phyloP scores from a whole-genome alignment of 1,140 invertebrate species.

The Ctenoplectra terminalis region DNA sequence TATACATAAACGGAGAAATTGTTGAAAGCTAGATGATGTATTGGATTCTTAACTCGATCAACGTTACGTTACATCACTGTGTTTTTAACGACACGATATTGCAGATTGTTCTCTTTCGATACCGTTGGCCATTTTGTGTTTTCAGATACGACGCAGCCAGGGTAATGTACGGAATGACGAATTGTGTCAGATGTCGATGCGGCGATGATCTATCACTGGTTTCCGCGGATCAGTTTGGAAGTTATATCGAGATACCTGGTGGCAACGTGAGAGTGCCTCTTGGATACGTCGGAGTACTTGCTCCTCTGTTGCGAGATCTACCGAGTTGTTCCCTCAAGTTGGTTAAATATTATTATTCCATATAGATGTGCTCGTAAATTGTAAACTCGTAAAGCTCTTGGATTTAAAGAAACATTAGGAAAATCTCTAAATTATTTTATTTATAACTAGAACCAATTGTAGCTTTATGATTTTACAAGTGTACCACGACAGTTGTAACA shows the following conservation, averaged over 20 bases:
- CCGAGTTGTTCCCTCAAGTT: constrained; percentile 77
- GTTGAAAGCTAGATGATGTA: neutral
- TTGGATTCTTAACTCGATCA: neutral
- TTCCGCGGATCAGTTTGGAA: constrained; percentile 87
- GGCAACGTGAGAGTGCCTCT: constrained; percentile 86
- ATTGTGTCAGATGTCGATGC: constrained; percentile 84
- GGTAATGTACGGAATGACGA: constrained; percentile 86
- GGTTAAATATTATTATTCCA: constrained; percentile 8
- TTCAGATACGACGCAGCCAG: constrained; percentile 85
- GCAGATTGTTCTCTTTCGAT: neutral
- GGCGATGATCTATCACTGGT: constrained; percentile 86
- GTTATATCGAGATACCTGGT: constrained; percentile 86
- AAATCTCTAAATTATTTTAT: too few relatives aligned
- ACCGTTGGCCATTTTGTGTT: constrained; percentile 3
- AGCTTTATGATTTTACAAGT: too few relatives aligned
- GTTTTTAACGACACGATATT: constrained; percentile 27
- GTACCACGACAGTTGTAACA: too few relatives aligned
- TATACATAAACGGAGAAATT: too few relatives aligned
- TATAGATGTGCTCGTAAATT: too few relatives aligned
- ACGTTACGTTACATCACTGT: constrained; percentile 49
- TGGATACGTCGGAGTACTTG: constrained; percentile 86
- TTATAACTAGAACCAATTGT: too few relatives aligned
- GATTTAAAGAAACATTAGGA: too few relatives aligned
- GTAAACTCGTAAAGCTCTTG: too few relatives aligned
- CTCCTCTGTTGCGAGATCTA: constrained; percentile 85